Percentiles rank a stretch among this genome's conserved stretches.
phyloP scores from a whole-genome alignment of 2,113 vertebrate genomes.

The Triplophysa tibetana region DNA sequence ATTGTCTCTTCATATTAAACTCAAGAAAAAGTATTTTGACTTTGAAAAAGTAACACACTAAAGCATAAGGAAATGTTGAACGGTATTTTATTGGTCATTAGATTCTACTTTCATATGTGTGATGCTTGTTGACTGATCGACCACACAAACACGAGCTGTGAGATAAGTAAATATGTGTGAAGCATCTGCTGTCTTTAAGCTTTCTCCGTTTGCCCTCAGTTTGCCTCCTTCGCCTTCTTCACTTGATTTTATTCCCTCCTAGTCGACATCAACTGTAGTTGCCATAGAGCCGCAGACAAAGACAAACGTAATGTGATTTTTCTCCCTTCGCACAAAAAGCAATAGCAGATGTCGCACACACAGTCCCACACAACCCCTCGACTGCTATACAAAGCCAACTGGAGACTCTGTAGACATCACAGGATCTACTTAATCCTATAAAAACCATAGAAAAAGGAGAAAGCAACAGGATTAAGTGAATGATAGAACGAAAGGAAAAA shows the following conservation, averaged over 20 bases:
- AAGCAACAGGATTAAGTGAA: not conserved
- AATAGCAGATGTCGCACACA: constrained; percentile 39
- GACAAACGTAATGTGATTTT: constrained; percentile 33
- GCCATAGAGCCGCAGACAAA: constrained; percentile 40
- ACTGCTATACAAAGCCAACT: constrained; percentile 13
- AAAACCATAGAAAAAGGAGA: constrained; percentile 1
- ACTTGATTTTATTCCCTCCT: constrained; percentile 22
- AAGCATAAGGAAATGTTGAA: not conserved
- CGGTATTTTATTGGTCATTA: constrained; percentile 16
- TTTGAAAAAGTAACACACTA: not conserved
- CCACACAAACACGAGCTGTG: constrained; percentile 47
- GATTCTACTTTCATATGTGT: constrained; percentile 18
- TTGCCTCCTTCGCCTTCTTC: constrained; percentile 12
- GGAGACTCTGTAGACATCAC: not conserved
- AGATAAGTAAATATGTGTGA: constrained; percentile 54
- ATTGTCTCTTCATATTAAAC: not conserved
- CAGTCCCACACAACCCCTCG: constrained; percentile 3
- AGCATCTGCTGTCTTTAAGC: constrained; percentile 21
- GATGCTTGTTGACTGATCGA: constrained; percentile 12
- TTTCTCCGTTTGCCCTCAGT: constrained; percentile 30
- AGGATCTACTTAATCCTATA: constrained; percentile 3
- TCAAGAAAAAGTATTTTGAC: not conserved
- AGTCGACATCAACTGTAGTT: constrained; percentile 46
- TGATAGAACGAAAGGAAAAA: not conserved
- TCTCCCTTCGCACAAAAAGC: constrained; percentile 27